Evolutionary conservation across 2,888 invertebrate species (phyloP).

Genomic region (Calliopum simillimum): DNA sequence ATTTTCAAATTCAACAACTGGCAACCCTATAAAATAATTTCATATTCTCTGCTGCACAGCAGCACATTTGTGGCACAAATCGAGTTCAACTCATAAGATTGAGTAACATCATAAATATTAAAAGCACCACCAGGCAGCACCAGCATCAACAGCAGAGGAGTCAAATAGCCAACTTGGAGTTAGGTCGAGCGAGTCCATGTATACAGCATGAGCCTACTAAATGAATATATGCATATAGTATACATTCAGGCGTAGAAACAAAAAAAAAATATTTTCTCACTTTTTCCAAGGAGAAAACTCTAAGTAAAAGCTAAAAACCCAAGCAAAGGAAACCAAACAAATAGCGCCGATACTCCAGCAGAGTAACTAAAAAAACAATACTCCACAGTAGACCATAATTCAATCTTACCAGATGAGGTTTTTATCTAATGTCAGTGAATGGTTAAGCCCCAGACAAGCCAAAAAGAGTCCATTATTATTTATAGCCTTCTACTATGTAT

Average conservation of each 20-base stretch:
- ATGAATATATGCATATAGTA: conserved; percentile 1
- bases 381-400: conserved; percentile 30
- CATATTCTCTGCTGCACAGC: too few relatives aligned
- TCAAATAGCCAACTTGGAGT: conserved; percentile 12
- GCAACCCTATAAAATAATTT: conserved; percentile 1
- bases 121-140: conserved; percentile 23
- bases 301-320: background rate
- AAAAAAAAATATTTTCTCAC: background rate
- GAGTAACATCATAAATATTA: conserved; percentile 41
- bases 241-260: background rate
- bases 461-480: conserved; percentile 38
- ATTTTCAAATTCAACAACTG: too few relatives aligned
- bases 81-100: conserved; percentile 19
- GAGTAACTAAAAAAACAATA: conserved; percentile 10
- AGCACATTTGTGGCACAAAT: background rate
- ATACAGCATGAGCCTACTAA: background rate
- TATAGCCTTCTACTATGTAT: conserved; percentile 36
- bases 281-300: background rate
- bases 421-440: conserved; percentile 25
- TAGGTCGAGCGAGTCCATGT: background rate
- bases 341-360: background rate
- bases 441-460: background rate
- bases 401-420: conserved; percentile 38
- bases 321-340: background rate
- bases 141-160: background rate